Percentiles rank a stretch among this genome's conserved stretches.
phyloP scores from a whole-genome alignment of 2,888 invertebrate genomes.

The Ichneumon xanthorius region DNA sequence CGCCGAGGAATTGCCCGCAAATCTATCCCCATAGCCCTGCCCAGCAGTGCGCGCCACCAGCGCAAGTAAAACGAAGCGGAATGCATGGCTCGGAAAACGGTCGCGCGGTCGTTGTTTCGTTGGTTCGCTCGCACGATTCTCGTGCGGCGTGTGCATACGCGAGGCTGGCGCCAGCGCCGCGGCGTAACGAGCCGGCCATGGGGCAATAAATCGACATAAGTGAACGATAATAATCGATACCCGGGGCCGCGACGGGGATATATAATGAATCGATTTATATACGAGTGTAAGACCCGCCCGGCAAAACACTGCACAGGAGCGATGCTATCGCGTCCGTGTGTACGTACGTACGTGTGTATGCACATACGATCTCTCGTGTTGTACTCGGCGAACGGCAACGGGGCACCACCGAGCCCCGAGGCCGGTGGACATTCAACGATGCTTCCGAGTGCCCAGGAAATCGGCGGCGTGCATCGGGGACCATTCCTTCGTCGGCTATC shows the following conservation, averaged over 20 bases:
- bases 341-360: conserved; percentile 3
- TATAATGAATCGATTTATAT: conserved; percentile 78
- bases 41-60: neutral
- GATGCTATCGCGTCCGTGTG: conserved; percentile 59
- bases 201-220: conserved; percentile 75
- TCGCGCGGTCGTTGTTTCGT: neutral
- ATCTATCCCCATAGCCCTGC: neutral
- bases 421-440: conserved; percentile 58
- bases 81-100: neutral
- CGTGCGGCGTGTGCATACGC: conserved; percentile 21
- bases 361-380: conserved; percentile 18
- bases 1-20: neutral
- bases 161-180: conserved; percentile 72
- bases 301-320: conserved; percentile 36
- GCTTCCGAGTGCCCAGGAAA: conserved; percentile 54
- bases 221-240: conserved; percentile 77
- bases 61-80: neutral
- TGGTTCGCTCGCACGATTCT: neutral
- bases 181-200: conserved; percentile 70
- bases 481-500: conserved; percentile 68
- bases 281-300: conserved; percentile 59
- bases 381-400: conserved; percentile 36
- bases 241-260: conserved; percentile 64
- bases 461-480: conserved; percentile 48
- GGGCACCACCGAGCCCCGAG: conserved; percentile 30